A percentile compares a stretch with the other conserved stretches of the same genome.
These are phyloP conservation scores for Hemibagrus guttatus DNA, from an alignment of 2,797 vertebrate species.

Conservation along the genomic window DNA sequence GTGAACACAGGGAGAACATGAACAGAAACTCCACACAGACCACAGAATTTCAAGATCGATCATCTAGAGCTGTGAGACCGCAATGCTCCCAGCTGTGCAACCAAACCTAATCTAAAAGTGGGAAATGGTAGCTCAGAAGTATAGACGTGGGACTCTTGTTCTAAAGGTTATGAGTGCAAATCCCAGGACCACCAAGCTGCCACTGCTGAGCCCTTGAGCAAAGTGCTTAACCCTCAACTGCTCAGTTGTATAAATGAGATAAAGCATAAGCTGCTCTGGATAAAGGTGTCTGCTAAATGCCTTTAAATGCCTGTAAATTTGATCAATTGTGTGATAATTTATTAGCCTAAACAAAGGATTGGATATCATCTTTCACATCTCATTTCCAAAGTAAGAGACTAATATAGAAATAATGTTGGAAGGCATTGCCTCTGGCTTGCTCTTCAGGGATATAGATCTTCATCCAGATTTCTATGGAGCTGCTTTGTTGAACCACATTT, in stretches of 20 bases:
- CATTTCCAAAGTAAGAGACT: background rate
- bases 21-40: background rate
- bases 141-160: too few relatives aligned
- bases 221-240: too few relatives aligned
- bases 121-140: too few relatives aligned
- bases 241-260: too few relatives aligned
- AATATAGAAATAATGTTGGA: background rate
- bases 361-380: background rate
- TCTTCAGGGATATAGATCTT: background rate
- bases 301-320: too few relatives aligned
- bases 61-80: background rate
- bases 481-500: background rate
- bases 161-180: too few relatives aligned
- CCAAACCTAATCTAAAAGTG: too few relatives aligned
- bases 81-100: background rate
- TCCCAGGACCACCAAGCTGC: too few relatives aligned
- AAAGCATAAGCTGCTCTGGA: too few relatives aligned
- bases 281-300: too few relatives aligned
- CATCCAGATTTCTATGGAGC: background rate
- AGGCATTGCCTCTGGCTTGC: background rate
- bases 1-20: background rate
- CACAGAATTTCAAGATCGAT: background rate
- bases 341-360: background rate
- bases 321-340: too few relatives aligned
- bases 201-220: too few relatives aligned